These are phyloP conservation scores for Tenebrosternarchus preto DNA, from an alignment of 2,113 vertebrate genomes.

Conservation along the genomic window DNA sequence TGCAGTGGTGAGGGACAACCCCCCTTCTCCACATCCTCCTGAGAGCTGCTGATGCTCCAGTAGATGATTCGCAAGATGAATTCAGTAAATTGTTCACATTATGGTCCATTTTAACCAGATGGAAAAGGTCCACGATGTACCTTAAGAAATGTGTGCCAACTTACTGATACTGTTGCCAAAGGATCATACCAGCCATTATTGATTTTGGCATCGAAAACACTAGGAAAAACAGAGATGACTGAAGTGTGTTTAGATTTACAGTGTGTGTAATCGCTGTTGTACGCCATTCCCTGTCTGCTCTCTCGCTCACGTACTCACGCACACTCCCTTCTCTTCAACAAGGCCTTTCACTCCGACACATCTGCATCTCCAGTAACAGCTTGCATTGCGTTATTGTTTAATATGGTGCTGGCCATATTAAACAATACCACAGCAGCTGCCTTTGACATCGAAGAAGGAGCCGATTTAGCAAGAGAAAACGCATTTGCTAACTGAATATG, in stretches of 20 bases:
- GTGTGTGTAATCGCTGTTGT: conserved; percentile 1
- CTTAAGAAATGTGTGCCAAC: background rate
- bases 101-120: background rate
- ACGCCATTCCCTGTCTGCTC: background rate
- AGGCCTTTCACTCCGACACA: conserved; percentile 5
- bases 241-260: conserved; percentile 1
- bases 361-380: conserved; percentile 10
- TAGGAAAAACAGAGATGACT: conserved; percentile 9
- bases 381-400: conserved; percentile 1
- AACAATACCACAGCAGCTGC: background rate
- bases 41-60: background rate
- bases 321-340: conserved; percentile 1
- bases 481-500: background rate
- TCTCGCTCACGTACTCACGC: background rate
- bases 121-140: background rate
- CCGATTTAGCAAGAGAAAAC: background rate
- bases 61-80: background rate
- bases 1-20: background rate
- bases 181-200: background rate
- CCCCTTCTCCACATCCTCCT: background rate
- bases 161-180: background rate
- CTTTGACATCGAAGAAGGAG: background rate
- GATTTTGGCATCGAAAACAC: background rate
- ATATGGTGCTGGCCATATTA: conserved; percentile 1
- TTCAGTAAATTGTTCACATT: background rate